Base-by-base conservation (phyloP, 2,888 invertebrate species). In the Hirudinaria manillensis region DNA sequence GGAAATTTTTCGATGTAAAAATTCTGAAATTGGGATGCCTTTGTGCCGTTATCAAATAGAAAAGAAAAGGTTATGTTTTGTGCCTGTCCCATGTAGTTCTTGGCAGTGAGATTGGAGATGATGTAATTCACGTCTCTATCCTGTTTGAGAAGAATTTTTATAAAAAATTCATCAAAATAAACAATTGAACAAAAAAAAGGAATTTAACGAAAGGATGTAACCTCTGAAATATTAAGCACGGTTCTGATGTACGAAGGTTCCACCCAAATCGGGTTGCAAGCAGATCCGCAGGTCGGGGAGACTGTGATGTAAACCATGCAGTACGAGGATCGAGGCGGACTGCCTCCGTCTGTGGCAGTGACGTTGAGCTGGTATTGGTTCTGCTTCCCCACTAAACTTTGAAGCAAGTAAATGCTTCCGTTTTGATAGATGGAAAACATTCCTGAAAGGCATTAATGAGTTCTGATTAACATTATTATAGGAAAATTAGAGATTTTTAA, bases 361-460 rank as follows among this genome's bases (percentile, higher is more conserved):
- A 93, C 90, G 2, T 88, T 87, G 29, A 93, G 86, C 34, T 16
- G 13, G 16, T 45, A 45, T 45, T 7, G 45, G 16, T 7, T 45
- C 45, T 45, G 4, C 16, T 45, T 45, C 16, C 45, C 45, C 45
- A 45, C 45, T 7, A 45, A 45, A 45, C 45, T 89, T 74, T 89
- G 89, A 0, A 90, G 89, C 0, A 93, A 92, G 84, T 91, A 93
- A 51, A 96, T 88, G 80, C 93, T 92, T 21, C 95, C 95, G 19
- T 89, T 90, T 0, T 90, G 87, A 81, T 93, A 91, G 74, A 95
- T 87, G 34, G 89, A 87, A 84, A 95, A 95, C 0, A 89, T 87
- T 72, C 90, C 91, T 90, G 85, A n/a, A 80, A 79, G 55, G 68
- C 78, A 73, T 27, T 32, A 34, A 34, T n/a, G n/a, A n/a, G 32